phyloP scores from a whole-genome alignment of 2,888 invertebrate genomes.

The Micoletzkya japonica region DNA sequence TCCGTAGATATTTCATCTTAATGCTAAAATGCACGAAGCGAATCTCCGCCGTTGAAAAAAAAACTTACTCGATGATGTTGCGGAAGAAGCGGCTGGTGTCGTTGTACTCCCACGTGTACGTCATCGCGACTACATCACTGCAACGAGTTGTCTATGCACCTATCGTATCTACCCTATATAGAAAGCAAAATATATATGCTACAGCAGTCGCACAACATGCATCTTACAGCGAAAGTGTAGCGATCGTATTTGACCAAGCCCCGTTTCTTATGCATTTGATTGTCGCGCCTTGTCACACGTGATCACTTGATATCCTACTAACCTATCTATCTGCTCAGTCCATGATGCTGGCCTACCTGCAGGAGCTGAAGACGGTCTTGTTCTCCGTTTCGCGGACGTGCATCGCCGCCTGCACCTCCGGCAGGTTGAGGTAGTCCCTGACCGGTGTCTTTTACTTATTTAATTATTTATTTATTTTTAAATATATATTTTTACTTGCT shows the following conservation, averaged over 20 bases:
- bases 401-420: constrained; percentile 26
- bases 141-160: neutral
- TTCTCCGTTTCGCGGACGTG: constrained; percentile 7
- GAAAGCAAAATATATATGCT: neutral
- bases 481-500: neutral
- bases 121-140: constrained; percentile 5
- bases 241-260: no score
- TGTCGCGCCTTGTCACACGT: neutral
- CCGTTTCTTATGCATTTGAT: neutral
- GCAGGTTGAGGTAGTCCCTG: constrained; percentile 14
- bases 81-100: constrained; percentile 30
- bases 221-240: no score
- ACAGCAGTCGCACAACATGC: neutral
- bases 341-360: constrained; percentile 6
- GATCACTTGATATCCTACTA: neutral
- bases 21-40: no score
- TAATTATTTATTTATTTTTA: no score
- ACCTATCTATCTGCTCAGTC: neutral
- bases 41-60: neutral
- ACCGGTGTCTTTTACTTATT: neutral
- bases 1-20: no score
- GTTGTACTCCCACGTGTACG: constrained; percentile 28
- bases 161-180: neutral
- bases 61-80: constrained; percentile 29
- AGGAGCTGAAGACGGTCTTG: neutral